These are phyloP conservation scores for Charina bottae DNA, from an alignment of 2,113 vertebrate species.

Conservation along the genomic window DNA sequence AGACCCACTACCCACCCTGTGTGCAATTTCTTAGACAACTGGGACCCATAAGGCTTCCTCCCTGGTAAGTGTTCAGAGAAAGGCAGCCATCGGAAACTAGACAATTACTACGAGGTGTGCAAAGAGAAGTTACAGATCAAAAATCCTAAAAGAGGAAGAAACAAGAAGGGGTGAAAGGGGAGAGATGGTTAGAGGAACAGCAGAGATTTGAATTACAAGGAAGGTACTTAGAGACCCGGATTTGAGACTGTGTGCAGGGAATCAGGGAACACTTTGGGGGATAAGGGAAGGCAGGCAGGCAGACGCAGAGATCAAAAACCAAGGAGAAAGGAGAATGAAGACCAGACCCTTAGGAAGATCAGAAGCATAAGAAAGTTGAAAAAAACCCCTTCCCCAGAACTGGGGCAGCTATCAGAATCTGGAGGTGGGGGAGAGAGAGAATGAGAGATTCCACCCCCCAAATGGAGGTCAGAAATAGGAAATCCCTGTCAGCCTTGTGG, in stretches of 20 bases:
- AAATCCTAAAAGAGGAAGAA: background rate
- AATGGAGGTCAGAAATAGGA: background rate
- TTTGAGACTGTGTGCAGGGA: background rate
- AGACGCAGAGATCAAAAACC: background rate
- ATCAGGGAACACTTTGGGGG: background rate
- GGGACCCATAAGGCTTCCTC: background rate
- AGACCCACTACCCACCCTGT: background rate
- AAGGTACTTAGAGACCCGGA: background rate
- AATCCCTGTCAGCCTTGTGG: background rate
- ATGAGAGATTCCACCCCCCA: background rate
- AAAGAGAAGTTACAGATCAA: background rate
- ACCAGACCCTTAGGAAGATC: background rate
- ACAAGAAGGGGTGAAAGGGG: background rate
- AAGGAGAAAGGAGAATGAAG: background rate
- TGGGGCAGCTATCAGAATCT: background rate
- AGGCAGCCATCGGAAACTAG: background rate
- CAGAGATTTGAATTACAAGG: background rate
- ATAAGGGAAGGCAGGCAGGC: background rate
- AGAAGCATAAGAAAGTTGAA: background rate
- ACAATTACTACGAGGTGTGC: background rate
- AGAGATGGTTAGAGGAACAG: background rate
- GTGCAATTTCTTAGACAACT: background rate
- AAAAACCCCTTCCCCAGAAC: background rate
- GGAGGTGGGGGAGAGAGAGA: conserved; percentile 13
- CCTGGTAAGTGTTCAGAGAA: conserved; percentile 5